phyloP scores from a whole-genome alignment of 1,140 invertebrate species.

The Drosophila grimshawi region DNA sequence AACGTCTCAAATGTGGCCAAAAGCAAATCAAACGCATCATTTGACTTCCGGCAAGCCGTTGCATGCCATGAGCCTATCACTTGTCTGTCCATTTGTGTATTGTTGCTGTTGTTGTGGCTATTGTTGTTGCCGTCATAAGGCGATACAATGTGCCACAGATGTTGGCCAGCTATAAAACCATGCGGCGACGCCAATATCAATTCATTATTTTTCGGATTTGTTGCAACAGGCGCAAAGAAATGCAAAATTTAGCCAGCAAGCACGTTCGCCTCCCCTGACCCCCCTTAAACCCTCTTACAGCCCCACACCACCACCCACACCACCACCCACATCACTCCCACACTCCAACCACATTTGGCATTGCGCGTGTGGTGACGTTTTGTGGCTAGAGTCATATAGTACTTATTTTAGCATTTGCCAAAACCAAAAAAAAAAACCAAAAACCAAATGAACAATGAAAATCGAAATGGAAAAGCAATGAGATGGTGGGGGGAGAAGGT shows the following conservation, averaged over 20 bases:
- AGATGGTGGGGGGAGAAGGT: not conserved
- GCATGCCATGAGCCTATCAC: constrained; percentile 39
- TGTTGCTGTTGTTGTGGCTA: constrained; percentile 7
- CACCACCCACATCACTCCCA: not conserved
- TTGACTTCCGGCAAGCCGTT: constrained; percentile 70
- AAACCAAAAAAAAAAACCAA: constrained; percentile 16
- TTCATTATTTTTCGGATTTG: constrained; percentile 10
- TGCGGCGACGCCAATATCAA: constrained; percentile 57
- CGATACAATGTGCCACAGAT: constrained; percentile 66
- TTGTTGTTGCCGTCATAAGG: constrained; percentile 44
- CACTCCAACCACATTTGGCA: not conserved
- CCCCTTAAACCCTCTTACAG: no score
- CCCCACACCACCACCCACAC: not conserved
- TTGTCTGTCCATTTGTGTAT: constrained; percentile 20
- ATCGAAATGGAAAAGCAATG: constrained; percentile 21
- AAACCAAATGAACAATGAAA: not conserved
- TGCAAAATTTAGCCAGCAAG: constrained; percentile 49
- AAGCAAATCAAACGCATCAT: constrained; percentile 74
- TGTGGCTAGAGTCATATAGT: not conserved
- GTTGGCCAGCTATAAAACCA: constrained; percentile 50
- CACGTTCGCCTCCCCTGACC: constrained; percentile 5
- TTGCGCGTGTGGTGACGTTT: constrained; percentile 2
- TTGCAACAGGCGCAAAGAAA: constrained; percentile 50
- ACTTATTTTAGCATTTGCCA: constrained; percentile 19
- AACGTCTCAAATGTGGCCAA: constrained; percentile 31